phyloP scores from a whole-genome alignment of 1,140 invertebrate genomes.

The Ladona fulva region DNA sequence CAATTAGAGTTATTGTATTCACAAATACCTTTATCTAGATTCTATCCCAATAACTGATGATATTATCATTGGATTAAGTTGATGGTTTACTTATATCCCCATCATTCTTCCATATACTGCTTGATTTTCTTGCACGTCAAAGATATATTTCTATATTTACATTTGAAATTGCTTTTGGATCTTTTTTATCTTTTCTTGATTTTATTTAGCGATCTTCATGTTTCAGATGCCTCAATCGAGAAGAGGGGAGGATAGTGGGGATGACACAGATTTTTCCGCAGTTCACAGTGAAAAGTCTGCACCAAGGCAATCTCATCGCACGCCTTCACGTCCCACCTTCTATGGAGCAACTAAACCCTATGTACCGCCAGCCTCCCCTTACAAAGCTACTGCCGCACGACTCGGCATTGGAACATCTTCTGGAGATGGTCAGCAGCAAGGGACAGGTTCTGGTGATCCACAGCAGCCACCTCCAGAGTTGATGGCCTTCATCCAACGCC shows the following conservation, averaged over 20 bases:
- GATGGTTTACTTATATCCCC: too few species aligned
- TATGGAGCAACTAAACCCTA: not conserved
- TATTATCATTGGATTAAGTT: too few species aligned
- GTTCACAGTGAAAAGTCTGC: conserved; percentile 19
- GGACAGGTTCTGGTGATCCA: conserved; percentile 16
- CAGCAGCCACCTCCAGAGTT: conserved; percentile 41
- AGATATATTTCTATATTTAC: too few species aligned
- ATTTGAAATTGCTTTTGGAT: too few species aligned
- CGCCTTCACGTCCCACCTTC: not conserved
- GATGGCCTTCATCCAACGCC: conserved; percentile 64
- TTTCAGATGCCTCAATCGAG: not conserved
- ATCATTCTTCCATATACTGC: too few species aligned
- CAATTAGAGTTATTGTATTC: too few species aligned
- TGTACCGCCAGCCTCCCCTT: not conserved
- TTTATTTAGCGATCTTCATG: not conserved
- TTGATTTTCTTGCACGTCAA: too few species aligned
- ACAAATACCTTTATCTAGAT: too few species aligned
- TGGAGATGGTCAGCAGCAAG: not conserved
- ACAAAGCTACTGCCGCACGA: not conserved
- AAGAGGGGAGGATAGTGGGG: conserved; percentile 37
- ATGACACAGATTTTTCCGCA: conserved; percentile 37
- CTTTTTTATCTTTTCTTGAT: too few species aligned
- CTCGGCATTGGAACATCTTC: not conserved
- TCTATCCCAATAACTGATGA: too few species aligned
- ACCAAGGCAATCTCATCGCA: not conserved